phyloP scores from a whole-genome alignment of 64 coral and sea anemone species.

The Montipora cactus region DNA sequence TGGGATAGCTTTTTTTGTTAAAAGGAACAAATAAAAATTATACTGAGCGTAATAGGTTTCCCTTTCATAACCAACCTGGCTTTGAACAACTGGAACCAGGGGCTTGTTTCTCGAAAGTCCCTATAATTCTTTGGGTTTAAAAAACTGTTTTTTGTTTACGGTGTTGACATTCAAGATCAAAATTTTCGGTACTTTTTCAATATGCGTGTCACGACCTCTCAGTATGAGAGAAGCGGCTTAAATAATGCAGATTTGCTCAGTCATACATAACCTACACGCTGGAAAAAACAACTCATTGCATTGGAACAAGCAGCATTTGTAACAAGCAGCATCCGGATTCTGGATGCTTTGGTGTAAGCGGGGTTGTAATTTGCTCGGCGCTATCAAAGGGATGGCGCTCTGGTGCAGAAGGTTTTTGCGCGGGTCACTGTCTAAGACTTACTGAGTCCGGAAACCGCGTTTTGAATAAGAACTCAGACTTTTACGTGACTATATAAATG shows the following conservation, averaged over 20 bases:
- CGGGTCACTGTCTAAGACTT: not conserved
- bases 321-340: not conserved
- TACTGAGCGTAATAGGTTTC: not conserved
- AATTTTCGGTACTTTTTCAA: conserved; percentile 3
- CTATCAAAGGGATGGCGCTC: not conserved
- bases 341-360: too few relatives aligned
- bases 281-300: not conserved
- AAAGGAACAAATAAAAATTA: conserved; percentile 5
- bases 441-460: not conserved
- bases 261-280: not conserved
- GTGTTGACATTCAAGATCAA: not conserved
- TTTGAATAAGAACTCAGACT: conserved; percentile 4
- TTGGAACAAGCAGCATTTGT: conserved; percentile 8
- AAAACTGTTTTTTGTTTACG: too few relatives aligned
- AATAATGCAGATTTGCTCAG: too few relatives aligned
- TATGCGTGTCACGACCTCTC: not conserved
- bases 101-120: conserved; percentile 12
- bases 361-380: not conserved
- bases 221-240: too few relatives aligned
- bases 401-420: too few relatives aligned
- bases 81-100: conserved; percentile 7
- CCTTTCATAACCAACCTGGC: not conserved
- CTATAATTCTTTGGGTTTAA: conserved; percentile 14
- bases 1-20: not conserved
- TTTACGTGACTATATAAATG: not conserved